Conservation (phyloP, 2,888 invertebrate species). For the Aphidius colemani region DNA sequence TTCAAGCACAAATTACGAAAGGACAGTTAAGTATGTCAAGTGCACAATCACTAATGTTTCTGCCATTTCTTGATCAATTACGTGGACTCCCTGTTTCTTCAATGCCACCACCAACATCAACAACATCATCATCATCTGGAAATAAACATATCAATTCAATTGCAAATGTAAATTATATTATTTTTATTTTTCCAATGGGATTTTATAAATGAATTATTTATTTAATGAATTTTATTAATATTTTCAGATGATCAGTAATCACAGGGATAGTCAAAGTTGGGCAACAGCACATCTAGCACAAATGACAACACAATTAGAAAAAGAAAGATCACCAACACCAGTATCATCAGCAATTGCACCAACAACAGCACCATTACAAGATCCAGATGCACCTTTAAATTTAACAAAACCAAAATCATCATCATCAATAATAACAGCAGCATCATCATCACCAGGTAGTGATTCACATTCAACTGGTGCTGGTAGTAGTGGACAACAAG, state of each 20-base stretch:
- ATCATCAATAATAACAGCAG: constrained; percentile 61
- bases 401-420: constrained; percentile 80
- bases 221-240: not conserved
- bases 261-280: constrained; percentile 66
- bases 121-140: constrained; percentile 52
- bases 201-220: constrained; percentile 5
- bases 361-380: constrained; percentile 59
- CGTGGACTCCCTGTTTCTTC: constrained; percentile 51
- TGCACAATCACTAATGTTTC: constrained; percentile 70
- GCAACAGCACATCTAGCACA: constrained; percentile 76
- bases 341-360: constrained; percentile 54
- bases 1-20: constrained; percentile 67
- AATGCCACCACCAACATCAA: constrained; percentile 55
- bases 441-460: constrained; percentile 61
- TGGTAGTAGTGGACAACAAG: constrained; percentile 58
- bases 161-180: constrained; percentile 46
- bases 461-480: constrained; percentile 61
- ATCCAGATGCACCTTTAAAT: constrained; percentile 85
- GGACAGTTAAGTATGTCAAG: constrained; percentile 65
- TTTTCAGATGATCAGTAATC: constrained; percentile 63
- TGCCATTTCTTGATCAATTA: constrained; percentile 69
- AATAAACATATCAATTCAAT: constrained; percentile 60
- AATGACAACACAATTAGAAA: constrained; percentile 63
- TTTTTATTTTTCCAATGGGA: not conserved
- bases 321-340: constrained; percentile 56